Evolutionary conservation across 2,113 vertebrate species (phyloP), one percentile per base, ranked within the genome.

Genomic region (Gasterosteus nipponicus): DNA sequence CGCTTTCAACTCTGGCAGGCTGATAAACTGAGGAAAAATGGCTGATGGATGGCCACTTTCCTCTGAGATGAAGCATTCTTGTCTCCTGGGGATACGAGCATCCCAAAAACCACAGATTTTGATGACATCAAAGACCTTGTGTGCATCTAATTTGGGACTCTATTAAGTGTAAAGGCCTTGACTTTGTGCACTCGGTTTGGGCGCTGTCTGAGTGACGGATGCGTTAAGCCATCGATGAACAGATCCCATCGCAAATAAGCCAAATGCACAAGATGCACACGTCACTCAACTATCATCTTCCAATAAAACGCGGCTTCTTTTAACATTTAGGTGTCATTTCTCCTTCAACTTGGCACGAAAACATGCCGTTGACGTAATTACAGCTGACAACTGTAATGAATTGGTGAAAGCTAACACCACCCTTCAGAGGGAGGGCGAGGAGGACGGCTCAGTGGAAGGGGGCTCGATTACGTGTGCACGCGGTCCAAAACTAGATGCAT

Each of bases 31-130:
- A 18, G 74, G 86, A 84, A 85, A 80, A 5, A 80, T 82, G 61
- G 78, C 83, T 94, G 92, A 93, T 89, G 85, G 91, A 93, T 93
- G 86, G 88, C 80, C 86, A 78, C 88, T 88, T 66, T 86, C 60
- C 77, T 77, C 74, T 5, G 57, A 84, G 87, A 92, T 91, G 87
- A 91, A 87, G 68, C 77, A 26, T 26, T 26, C 22, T 26, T 26
- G 22, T 26, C 22, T 26, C 22, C 22, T 26, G 22, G 22, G 22
- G 22, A 26, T 26, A 26, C 22, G 22, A 26, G 22, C 22, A 26
- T 26, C 22, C 22, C 22, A 26, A 26, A 26, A 26, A 26, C 22
- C 22, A 26, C 22, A 26, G 22, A 26, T 26, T 26, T 26, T 26
- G 22, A 26, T 26, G 22, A 26, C 22, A 26, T 26, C 22, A 26